Evolutionary conservation across 2,113 vertebrate genomes (phyloP), one percentile per base, ranked within the genome.

Genomic region (Vireo altiloquus): DNA sequence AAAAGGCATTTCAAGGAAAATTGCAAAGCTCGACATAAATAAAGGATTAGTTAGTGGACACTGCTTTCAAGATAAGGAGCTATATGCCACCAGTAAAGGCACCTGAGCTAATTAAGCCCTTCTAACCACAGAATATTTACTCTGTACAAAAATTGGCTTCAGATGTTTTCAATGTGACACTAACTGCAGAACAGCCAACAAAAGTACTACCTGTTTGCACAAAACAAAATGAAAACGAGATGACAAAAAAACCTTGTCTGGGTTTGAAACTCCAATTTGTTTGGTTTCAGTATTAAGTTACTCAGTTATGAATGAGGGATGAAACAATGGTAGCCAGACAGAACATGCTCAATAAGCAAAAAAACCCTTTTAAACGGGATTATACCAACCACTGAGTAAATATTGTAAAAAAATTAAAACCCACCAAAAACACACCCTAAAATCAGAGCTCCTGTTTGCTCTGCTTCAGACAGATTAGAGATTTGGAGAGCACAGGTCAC

Each of bases 41-140:
- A 87, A 94, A 91, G 92, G 94, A 96, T 96, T 96, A 93, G 82
- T 35, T 85, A 93, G 78, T 90, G 69, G 87, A 94, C 94, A 95
- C 59, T 70, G 33, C 42, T 93, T 95, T 81, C 74, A 87, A 96
- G 95, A 94, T 95, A 95, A 94, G 81, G 50, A 94, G 37, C 30
- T 82, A 88, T 85, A 90, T 10, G 64, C 64, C 27, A 80, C 71
- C 64, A 91, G 75, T 49, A 93, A 83, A 90, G 78, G 79, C 90
- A 96, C 83, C 90, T 92, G 81, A 94, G 80, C 88, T 94, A 92
- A 97, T 95, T 95, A 92, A 94, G 78, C 37, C 80, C 42, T 88
- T 82, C 80, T 89, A 92, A 94, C 94, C 88, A 89, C 84, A 90
- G 74, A 92, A 95, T 83, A 78, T 97, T 96, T 92, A 90, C 61